phyloP scores from a whole-genome alignment of 2,797 vertebrate species.

The Synanceia verrucosa region DNA sequence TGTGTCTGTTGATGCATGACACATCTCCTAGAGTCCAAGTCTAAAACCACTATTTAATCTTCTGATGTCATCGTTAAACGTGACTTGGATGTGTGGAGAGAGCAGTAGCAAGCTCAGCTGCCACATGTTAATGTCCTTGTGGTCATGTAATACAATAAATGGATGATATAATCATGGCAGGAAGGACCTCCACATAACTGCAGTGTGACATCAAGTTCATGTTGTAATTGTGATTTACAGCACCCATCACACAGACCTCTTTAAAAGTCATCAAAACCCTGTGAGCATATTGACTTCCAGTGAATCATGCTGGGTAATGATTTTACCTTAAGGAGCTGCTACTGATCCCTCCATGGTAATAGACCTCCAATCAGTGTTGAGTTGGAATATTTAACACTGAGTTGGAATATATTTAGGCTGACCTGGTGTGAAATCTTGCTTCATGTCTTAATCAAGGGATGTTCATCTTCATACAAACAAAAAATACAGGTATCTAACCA shows the following conservation, averaged over 20 bases:
- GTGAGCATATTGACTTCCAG: slow-evolving; percentile 52
- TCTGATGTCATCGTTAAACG: slow-evolving; percentile 32
- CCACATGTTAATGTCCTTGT: slow-evolving; percentile 22
- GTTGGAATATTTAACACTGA: too few relatives aligned
- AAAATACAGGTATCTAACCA: background rate
- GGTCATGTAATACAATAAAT: slow-evolving; percentile 13
- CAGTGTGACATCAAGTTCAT: slow-evolving; percentile 25
- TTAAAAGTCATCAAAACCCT: slow-evolving; percentile 15
- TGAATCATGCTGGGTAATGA: slow-evolving; percentile 44
- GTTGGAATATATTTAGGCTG: background rate
- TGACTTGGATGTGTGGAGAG: slow-evolving; percentile 9
- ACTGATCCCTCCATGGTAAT: slow-evolving; percentile 9
- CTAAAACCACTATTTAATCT: slow-evolving; percentile 32
- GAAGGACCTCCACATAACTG: slow-evolving; percentile 18
- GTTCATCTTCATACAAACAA: background rate
- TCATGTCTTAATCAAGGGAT: background rate
- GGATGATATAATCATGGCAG: background rate
- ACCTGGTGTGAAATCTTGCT: background rate
- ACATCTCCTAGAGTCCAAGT: slow-evolving; percentile 25
- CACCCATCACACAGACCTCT: slow-evolving; percentile 27
- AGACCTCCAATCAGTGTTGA: slow-evolving; percentile 11
- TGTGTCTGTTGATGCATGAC: slow-evolving; percentile 38
- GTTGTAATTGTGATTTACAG: slow-evolving; percentile 51
- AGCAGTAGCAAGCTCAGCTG: slow-evolving; percentile 5
- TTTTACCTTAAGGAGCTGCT: slow-evolving; percentile 41